Evolutionary conservation across 2,797 vertebrate genomes (phyloP).

Genomic region (Propithecus perrieri): DNA sequence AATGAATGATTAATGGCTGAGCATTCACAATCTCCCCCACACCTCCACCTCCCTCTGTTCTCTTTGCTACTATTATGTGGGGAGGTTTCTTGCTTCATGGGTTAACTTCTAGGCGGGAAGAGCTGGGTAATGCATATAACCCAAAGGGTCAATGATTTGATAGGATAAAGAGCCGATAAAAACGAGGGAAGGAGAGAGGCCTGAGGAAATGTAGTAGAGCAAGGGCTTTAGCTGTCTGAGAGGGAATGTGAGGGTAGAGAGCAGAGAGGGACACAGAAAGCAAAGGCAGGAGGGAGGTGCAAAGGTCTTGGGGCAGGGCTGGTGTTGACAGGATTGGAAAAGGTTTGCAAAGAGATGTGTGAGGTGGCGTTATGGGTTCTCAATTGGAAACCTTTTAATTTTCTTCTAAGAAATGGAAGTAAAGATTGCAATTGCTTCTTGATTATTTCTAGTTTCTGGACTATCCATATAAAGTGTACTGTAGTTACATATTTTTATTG

Average conservation of each 20-base stretch:
- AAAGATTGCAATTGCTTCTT: background rate
- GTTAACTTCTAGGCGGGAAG: background rate
- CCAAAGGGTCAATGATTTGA: background rate
- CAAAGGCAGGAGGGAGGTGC: background rate
- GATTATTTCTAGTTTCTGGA: background rate
- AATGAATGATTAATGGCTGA: background rate
- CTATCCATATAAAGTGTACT: background rate
- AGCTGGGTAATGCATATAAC: background rate
- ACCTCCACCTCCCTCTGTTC: background rate
- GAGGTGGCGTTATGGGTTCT: background rate
- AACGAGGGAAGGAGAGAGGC: background rate
- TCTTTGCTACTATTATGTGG: background rate
- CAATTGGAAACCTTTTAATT: background rate
- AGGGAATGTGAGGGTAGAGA: background rate
- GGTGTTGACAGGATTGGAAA: background rate
- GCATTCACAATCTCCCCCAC: background rate
- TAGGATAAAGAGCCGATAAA: background rate
- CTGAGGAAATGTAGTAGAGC: background rate
- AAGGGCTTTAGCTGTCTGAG: background rate
- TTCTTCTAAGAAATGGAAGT: background rate
- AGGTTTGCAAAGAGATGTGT: background rate
- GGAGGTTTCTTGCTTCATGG: background rate
- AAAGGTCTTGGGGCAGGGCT: fast-evolving
- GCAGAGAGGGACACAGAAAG: fast-evolving
- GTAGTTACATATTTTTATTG: background rate